Base-by-base conservation (phyloP, 2,888 invertebrate genomes). In the Phalangium opilio region DNA sequence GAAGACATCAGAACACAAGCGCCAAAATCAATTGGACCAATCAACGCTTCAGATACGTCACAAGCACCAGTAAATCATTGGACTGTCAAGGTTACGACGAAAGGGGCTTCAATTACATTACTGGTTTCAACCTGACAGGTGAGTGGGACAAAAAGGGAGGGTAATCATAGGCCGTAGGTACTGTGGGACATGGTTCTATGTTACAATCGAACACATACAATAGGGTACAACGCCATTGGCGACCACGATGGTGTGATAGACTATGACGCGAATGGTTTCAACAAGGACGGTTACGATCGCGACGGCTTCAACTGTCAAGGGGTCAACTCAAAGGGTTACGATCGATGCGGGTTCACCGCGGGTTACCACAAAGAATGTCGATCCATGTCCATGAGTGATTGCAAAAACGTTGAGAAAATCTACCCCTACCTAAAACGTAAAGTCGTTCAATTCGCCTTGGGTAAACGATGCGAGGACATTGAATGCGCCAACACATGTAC, bases 241-340 rank as follows among this genome's bases (percentile, higher is more conserved):
- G 61, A 63, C 40, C 61, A 59, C 53, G 64, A 64, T 53, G 63
- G 63, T 7, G 59, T 60, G 42, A 59, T 61, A 43, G 61, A 60
- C 44, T 64, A 61, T 47, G 50, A 60, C 45, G 45, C 52, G 34
- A 45, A 57, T 5, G 63, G 63, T 3, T 63, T 58, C 55, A 59
- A 63, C 55, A 52, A 52, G 14, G 61, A 63, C 39, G 63, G 63
- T 5, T 63, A 56, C 44, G 61, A 62, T 52, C 61, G 64, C 48
- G 62, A 61, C 18, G 52, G 52, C 2, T 49, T 50, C 19, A 47
- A 52, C 35, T 64, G 64, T 49, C 50, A 59, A 36, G 64, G 64
- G n/a, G 56, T 57, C 47, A 59, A 58, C 48, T 51, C 59, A 48
- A 54, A 57, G 14, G 62, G 63, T 14, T 54, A 60, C 41, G 60